phyloP scores from a whole-genome alignment of 2,888 invertebrate genomes.

The Seira sanloemensis region DNA sequence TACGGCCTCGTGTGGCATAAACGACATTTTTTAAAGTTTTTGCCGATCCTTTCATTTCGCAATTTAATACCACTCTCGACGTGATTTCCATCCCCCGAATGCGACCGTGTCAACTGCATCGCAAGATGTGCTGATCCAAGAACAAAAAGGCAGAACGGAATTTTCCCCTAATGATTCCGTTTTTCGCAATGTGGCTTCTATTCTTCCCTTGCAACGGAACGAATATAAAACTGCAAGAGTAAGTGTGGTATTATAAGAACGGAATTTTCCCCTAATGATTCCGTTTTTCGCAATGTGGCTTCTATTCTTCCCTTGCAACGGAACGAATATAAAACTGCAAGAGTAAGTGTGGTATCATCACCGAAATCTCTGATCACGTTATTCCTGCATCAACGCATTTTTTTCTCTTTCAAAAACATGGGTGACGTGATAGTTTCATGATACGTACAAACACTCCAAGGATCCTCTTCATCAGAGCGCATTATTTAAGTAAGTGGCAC shows the following conservation, averaged over 20 bases:
- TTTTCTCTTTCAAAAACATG: constrained; percentile 2
- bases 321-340: neutral
- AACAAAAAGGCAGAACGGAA: neutral
- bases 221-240: neutral
- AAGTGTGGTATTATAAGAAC: neutral
- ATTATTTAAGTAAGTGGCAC: neutral
- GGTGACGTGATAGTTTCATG: constrained; percentile 7
- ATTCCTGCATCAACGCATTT: neutral
- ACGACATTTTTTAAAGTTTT: neutral
- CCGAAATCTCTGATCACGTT: constrained; percentile 1
- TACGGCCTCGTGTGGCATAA: neutral
- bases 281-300: constrained; percentile 7
- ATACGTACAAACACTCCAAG: neutral
- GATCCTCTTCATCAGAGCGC: no score
- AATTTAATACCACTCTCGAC: neutral
- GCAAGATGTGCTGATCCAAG: neutral
- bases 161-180: constrained; percentile 2
- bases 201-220: neutral
- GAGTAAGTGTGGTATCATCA: neutral
- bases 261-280: constrained; percentile 2
- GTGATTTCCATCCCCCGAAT: constrained; percentile 1
- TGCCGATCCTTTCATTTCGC: neutral
- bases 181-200: constrained; percentile 6
- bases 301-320: neutral
- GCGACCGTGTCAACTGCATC: neutral